Evolutionary conservation across 2,797 vertebrate species (phyloP).

Genomic region (Pseudochirops corinnae): DNA sequence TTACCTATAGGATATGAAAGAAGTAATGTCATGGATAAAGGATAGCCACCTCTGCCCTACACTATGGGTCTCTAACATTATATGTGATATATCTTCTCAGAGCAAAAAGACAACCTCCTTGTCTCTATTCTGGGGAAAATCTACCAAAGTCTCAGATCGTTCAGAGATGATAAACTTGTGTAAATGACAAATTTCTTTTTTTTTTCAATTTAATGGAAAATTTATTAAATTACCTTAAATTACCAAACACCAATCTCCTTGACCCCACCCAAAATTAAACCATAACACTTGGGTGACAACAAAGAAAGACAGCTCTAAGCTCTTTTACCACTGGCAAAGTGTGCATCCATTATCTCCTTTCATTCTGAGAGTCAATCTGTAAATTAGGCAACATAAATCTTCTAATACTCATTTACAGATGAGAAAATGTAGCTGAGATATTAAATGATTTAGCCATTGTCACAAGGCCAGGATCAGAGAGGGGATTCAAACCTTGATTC

Average conservation of each 20-base stretch:
- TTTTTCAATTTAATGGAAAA: too few relatives aligned
- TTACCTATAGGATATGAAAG: slow-evolving; percentile 30
- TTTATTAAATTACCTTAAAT: neutral
- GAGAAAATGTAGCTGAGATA: neutral
- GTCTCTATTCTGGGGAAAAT: neutral
- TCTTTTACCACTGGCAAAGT: neutral
- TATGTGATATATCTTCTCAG: neutral
- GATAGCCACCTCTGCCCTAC: neutral
- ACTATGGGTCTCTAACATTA: neutral
- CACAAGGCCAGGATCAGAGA: neutral
- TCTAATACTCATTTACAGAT: neutral
- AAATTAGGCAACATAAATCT: neutral
- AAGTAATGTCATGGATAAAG: slow-evolving; percentile 31
- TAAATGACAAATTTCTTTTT: neutral
- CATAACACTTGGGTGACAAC: neutral
- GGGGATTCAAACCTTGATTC: neutral
- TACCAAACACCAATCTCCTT: neutral
- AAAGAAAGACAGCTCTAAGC: neutral
- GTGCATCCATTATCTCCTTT: neutral
- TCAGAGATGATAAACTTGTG: neutral
- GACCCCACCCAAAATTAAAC: neutral
- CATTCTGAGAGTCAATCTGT: neutral
- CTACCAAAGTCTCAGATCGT: neutral
- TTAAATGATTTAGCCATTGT: neutral
- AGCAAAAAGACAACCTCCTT: neutral